Conservation (phyloP, 2,113 vertebrate genomes). For the Melanostigma gelatinosum region DNA sequence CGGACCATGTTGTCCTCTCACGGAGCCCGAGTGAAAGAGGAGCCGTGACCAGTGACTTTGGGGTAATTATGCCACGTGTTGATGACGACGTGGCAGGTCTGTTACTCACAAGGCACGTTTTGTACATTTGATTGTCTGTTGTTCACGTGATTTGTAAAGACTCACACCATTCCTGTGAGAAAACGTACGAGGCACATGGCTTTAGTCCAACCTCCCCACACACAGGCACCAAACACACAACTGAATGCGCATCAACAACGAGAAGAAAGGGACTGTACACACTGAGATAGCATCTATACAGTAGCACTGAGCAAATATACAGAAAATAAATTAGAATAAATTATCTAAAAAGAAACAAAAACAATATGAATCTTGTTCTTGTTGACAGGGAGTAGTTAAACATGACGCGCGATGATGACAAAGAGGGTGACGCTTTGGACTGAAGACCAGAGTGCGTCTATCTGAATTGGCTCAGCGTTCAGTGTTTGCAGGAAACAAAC, state of each 20-base stretch:
- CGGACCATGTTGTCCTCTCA: constrained; percentile 37
- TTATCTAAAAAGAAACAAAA: constrained; percentile 67
- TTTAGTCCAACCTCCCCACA: constrained; percentile 72
- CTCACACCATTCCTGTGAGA: constrained; percentile 59
- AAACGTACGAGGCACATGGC: constrained; percentile 76
- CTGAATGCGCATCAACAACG: constrained; percentile 64
- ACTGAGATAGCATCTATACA: constrained; percentile 77
- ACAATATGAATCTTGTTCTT: constrained; percentile 54
- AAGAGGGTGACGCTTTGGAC: constrained; percentile 30
- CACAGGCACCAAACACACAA: constrained; percentile 64
- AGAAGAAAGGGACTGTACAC: constrained; percentile 74
- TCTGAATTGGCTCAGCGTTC: constrained; percentile 80
- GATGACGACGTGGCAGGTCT: constrained; percentile 61
- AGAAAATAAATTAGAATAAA: constrained; percentile 84
- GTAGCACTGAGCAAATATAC: constrained; percentile 79
- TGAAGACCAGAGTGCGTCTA: constrained; percentile 35
- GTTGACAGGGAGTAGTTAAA: constrained; percentile 64
- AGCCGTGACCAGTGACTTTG: constrained; percentile 55
- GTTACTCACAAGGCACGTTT: constrained; percentile 80
- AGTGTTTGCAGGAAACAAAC: constrained; percentile 81
- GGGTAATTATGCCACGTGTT: constrained; percentile 59
- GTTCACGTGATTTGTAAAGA: constrained; percentile 59
- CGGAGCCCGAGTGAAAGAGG: constrained; percentile 51
- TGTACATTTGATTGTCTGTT: constrained; percentile 80
- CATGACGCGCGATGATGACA: neutral